These are phyloP conservation scores for Alaudala cheleensis DNA, from an alignment of 2,113 vertebrate species.

Conservation along the genomic window DNA sequence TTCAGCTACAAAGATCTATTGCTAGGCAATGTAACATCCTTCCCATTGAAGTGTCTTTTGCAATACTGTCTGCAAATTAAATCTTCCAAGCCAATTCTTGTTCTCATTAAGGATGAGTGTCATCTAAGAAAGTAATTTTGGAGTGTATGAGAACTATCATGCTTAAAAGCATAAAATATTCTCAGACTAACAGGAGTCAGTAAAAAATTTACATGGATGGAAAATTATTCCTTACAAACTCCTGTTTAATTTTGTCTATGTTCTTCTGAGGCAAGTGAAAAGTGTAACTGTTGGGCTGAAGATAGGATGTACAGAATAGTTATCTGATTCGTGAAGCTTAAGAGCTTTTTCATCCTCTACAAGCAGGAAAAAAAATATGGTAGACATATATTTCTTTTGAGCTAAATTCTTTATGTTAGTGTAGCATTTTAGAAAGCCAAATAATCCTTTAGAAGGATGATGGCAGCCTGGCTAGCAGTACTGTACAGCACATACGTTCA, in stretches of 20 bases:
- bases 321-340: background rate
- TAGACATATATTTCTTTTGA: background rate
- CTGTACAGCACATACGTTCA: background rate
- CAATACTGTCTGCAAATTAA: background rate
- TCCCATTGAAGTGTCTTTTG: background rate
- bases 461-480: background rate
- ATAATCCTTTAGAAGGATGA: background rate
- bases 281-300: background rate
- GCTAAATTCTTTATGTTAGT: background rate
- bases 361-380: background rate
- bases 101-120: background rate
- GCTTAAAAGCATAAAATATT: background rate
- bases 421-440: background rate
- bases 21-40: background rate
- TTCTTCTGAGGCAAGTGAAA: background rate
- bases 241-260: background rate
- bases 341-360: background rate
- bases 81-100: background rate
- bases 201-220: background rate
- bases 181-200: background rate
- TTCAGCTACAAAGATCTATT: background rate
- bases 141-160: background rate
- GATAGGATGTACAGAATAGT: background rate
- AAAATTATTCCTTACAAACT: background rate
- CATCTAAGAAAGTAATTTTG: background rate